These are phyloP conservation scores for Allygus modestus DNA, from an alignment of 2,888 invertebrate species.

Conservation along the genomic window DNA sequence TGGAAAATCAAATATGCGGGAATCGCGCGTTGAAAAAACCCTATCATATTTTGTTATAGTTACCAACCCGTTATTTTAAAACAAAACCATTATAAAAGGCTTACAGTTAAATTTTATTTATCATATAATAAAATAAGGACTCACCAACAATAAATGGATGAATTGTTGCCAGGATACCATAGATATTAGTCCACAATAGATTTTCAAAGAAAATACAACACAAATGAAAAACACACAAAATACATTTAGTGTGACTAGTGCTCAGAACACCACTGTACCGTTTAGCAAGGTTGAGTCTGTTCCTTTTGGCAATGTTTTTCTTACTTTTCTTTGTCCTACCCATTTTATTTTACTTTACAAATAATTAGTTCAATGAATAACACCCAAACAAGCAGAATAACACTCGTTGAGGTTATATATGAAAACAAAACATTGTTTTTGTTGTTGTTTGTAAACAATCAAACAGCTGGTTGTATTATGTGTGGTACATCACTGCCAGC, in stretches of 20 bases:
- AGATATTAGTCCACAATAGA: background rate
- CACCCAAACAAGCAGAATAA: background rate
- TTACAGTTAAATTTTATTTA: background rate
- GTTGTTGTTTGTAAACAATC: background rate
- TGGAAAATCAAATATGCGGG: background rate
- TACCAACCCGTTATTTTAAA: background rate
- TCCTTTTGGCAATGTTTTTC: slow-evolving; percentile 3
- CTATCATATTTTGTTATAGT: background rate
- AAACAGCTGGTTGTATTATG: background rate
- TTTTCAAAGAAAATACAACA: background rate
- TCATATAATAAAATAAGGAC: background rate
- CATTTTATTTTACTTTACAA: slow-evolving; percentile 1
- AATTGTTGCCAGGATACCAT: background rate
- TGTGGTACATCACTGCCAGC: background rate
- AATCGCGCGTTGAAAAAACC: slow-evolving; percentile 10
- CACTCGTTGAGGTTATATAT: background rate
- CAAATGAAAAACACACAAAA: background rate
- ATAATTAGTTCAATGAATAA: background rate
- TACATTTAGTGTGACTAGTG: background rate
- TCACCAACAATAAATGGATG: background rate
- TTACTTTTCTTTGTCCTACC: slow-evolving; percentile 45
- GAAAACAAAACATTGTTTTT: background rate
- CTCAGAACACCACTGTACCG: background rate
- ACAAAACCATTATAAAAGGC: background rate
- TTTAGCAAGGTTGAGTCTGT: slow-evolving; percentile 26